Percentiles rank a stretch among this genome's conserved stretches.
Conservation (phyloP, 2,113 vertebrate species). For the Apus apus region DNA sequence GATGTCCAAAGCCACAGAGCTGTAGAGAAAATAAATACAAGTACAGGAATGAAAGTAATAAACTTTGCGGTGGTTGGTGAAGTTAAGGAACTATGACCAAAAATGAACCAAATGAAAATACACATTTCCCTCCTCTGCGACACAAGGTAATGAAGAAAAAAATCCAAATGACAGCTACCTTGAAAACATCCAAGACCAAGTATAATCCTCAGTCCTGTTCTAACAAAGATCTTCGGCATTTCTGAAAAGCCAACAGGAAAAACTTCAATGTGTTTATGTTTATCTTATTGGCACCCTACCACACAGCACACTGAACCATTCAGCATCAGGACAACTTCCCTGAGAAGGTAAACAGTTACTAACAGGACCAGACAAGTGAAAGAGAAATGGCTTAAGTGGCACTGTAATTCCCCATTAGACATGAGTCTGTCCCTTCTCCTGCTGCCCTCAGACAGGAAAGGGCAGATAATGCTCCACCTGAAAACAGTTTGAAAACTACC, state of each 20-base stretch:
- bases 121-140: neutral
- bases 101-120: neutral
- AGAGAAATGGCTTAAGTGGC: neutral
- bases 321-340: neutral
- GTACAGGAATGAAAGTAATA: neutral
- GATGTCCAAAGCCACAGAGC: neutral
- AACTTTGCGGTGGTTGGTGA: neutral
- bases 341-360: neutral
- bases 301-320: neutral
- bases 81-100: neutral
- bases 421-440: neutral
- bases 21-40: neutral
- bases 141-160: neutral
- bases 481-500: neutral
- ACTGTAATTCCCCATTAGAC: neutral
- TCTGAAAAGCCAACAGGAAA: constrained; percentile 37
- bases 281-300: neutral
- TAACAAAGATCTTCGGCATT: constrained; percentile 33
- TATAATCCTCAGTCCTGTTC: constrained; percentile 49
- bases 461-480: neutral
- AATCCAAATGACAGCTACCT: constrained; percentile 16
- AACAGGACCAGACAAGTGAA: neutral
- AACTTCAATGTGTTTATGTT: neutral
- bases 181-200: constrained; percentile 39
- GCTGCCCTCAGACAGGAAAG: neutral